phyloP scores from a whole-genome alignment of 2,797 vertebrate species.

The Pangasius djambal region DNA sequence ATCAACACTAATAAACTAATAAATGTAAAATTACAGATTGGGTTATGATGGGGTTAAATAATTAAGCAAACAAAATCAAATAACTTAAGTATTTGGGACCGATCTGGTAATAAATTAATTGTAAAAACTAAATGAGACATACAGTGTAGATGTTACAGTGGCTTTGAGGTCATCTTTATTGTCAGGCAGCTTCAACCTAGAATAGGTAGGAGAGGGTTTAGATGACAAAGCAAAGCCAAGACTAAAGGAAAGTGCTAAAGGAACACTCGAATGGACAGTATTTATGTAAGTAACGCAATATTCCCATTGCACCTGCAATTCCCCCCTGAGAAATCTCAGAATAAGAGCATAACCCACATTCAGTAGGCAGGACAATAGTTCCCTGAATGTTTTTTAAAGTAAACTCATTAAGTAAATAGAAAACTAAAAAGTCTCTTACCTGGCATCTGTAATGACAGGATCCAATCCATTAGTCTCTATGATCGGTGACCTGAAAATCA shows the following conservation, averaged over 20 bases:
- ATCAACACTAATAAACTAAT: not conserved
- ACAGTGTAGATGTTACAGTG: constrained; percentile 56
- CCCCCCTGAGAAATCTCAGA: constrained; percentile 9
- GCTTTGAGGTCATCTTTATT: constrained; percentile 60
- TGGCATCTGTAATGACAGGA: constrained; percentile 71
- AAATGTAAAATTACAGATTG: not conserved
- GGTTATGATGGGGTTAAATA: not conserved
- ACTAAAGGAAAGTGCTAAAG: constrained; percentile 32
- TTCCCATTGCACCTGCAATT: not conserved
- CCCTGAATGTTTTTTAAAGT: not conserved
- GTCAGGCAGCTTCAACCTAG: constrained; percentile 70
- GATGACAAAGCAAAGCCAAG: constrained; percentile 57
- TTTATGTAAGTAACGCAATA: constrained; percentile 67
- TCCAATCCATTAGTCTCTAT: constrained; percentile 71
- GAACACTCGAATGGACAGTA: constrained; percentile 57
- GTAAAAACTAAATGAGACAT: constrained; percentile 25
- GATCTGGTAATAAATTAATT: not conserved
- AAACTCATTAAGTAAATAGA: not conserved
- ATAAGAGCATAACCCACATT: constrained; percentile 30
- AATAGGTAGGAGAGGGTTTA: constrained; percentile 55
- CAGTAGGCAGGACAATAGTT: constrained; percentile 1
- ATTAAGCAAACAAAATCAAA: not conserved
- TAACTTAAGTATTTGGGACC: not conserved
- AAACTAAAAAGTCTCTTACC: constrained; percentile 58
- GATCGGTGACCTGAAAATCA: constrained; percentile 68